phyloP scores from a whole-genome alignment of 2,888 invertebrate species.

The Seira musarum region DNA sequence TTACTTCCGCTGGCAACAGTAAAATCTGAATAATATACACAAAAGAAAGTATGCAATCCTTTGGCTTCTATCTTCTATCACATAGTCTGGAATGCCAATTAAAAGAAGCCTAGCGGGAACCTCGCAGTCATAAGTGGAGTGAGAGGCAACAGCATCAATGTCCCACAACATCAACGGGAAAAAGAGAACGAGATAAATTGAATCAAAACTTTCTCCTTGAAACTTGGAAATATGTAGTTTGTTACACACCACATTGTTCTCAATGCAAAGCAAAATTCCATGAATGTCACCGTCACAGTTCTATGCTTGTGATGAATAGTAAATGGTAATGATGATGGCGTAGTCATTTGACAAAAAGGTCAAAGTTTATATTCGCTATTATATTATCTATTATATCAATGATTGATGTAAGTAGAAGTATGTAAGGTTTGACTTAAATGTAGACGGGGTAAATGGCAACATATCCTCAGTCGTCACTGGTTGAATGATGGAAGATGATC shows the following conservation, averaged over 20 bases:
- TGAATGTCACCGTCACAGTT: not conserved
- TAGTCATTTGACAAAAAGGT: not conserved
- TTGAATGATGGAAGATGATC: slow-evolving; percentile 50
- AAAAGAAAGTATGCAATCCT: slow-evolving; percentile 29
- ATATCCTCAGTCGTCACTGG: too few species aligned
- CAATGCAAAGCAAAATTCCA: too few species aligned
- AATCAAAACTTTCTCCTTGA: too few species aligned
- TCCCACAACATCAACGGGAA: too few species aligned
- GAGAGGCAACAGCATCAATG: too few species aligned
- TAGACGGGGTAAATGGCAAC: too few species aligned
- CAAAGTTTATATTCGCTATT: not conserved
- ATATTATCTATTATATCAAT: not conserved
- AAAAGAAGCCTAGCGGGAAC: not conserved
- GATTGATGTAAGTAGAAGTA: not conserved
- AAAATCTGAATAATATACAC: too few species aligned
- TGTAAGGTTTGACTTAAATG: not conserved
- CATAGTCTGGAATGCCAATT: not conserved
- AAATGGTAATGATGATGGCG: not conserved
- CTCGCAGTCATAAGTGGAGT: too few species aligned
- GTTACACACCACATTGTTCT: too few species aligned
- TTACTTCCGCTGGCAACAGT: too few species aligned
- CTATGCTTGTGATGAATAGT: not conserved
- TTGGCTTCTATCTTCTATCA: slow-evolving; percentile 17
- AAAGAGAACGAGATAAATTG: too few species aligned
- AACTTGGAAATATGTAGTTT: too few species aligned